Conservation (phyloP, 2,888 invertebrate genomes). For the Tenthredo scrophulariae region DNA sequence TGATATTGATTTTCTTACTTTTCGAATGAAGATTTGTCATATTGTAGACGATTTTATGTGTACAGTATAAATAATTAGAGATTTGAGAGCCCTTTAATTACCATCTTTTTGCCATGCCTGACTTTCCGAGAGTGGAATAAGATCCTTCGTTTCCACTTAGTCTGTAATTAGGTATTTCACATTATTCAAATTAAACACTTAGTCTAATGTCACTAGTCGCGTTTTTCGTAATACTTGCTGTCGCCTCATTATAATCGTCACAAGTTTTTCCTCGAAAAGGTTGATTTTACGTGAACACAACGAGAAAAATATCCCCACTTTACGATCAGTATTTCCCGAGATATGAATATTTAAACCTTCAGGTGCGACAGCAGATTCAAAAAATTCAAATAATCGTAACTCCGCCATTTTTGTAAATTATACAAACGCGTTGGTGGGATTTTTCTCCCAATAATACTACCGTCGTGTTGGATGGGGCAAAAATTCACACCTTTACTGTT, state of each 20-base stretch:
- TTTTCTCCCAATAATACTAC: not conserved
- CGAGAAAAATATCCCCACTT: not conserved
- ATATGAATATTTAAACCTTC: not conserved
- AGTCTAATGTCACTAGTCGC: not conserved
- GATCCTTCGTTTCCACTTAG: not conserved
- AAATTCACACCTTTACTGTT: not conserved
- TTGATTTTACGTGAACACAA: not conserved
- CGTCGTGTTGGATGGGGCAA: not conserved
- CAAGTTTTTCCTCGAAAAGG: not conserved
- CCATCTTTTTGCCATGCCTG: not conserved
- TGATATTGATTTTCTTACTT: not conserved
- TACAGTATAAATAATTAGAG: not conserved
- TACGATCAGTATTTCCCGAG: not conserved
- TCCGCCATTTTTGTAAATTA: not conserved
- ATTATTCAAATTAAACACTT: not conserved
- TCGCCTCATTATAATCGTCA: not conserved
- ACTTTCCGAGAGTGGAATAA: conserved; percentile 4
- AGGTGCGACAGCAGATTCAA: not conserved
- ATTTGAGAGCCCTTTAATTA: not conserved
- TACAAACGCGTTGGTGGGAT: not conserved
- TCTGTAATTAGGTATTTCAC: conserved; percentile 4
- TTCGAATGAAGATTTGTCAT: not conserved
- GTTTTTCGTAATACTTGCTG: not conserved
- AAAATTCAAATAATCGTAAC: not conserved
- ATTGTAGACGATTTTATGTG: not conserved